phyloP scores from a whole-genome alignment of 2,797 vertebrate species.

The Ataeniobius toweri region DNA sequence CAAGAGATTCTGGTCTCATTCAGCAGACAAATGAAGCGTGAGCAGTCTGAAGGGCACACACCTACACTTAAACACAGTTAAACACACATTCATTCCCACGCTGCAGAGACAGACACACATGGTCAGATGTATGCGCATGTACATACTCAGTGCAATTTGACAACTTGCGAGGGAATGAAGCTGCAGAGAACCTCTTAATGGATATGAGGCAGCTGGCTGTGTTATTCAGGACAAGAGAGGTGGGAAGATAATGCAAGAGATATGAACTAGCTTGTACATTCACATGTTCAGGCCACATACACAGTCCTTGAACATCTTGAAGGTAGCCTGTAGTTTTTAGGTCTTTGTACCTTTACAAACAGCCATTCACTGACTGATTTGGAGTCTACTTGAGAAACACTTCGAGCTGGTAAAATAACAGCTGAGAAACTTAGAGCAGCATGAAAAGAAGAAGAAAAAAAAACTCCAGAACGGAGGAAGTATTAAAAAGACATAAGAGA shows the following conservation, averaged over 20 bases:
- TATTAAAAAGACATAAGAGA: conserved; percentile 77
- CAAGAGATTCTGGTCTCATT: conserved; percentile 76
- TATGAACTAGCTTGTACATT: conserved; percentile 32
- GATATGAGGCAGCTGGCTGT: conserved; percentile 66
- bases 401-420: conserved; percentile 47
- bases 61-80: conserved; percentile 33
- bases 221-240: conserved; percentile 46
- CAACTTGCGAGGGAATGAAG: conserved; percentile 54
- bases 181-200: conserved; percentile 70
- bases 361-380: conserved; percentile 53
- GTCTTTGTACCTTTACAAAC: conserved; percentile 39
- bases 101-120: conserved; percentile 36
- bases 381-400: conserved; percentile 52
- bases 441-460: conserved; percentile 13
- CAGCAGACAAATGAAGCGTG: conserved; percentile 75
- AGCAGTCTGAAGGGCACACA: conserved; percentile 69
- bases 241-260: conserved; percentile 37
- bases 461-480: conserved; percentile 54
- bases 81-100: conserved; percentile 34
- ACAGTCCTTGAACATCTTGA: conserved; percentile 17
- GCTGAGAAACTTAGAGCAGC: conserved; percentile 48
- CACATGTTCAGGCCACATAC: conserved; percentile 19
- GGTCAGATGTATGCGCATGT: conserved; percentile 21
- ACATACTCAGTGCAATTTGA: conserved; percentile 61
- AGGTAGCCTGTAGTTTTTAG: conserved; percentile 18